These are phyloP conservation scores for Podarcis cretensis DNA, from an alignment of 2,113 vertebrate genomes.

Conservation along the genomic window DNA sequence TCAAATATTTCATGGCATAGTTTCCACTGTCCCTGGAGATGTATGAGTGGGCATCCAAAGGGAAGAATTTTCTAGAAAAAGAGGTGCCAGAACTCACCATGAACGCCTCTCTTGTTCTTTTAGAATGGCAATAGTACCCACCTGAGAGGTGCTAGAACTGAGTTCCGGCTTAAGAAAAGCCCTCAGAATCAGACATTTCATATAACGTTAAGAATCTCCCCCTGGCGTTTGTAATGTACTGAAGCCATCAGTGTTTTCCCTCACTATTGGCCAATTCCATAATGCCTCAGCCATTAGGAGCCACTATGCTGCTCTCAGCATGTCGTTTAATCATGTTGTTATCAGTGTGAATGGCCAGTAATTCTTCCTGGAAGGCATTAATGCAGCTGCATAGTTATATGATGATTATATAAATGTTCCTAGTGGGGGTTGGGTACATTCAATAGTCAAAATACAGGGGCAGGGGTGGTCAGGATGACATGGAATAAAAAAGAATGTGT, in stretches of 20 bases:
- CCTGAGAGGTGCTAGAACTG: too few relatives aligned
- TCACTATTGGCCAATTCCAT: neutral
- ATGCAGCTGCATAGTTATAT: neutral
- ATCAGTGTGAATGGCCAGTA: conserved; percentile 1
- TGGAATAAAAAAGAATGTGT: neutral
- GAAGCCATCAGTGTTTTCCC: neutral
- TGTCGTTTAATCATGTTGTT: neutral
- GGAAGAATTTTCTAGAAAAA: too few relatives aligned
- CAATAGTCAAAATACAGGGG: neutral
- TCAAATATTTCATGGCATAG: neutral
- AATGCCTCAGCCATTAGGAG: neutral
- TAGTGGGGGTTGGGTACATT: neutral
- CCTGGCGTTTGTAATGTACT: neutral
- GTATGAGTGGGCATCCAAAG: too few relatives aligned
- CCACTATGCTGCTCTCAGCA: neutral
- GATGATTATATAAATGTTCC: neutral
- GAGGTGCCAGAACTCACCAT: too few relatives aligned
- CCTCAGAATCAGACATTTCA: neutral
- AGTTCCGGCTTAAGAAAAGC: too few relatives aligned
- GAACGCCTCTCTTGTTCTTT: too few relatives aligned
- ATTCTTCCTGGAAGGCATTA: conserved; percentile 21
- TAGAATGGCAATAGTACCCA: too few relatives aligned
- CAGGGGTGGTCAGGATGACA: neutral
- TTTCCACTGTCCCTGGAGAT: neutral
- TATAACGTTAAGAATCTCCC: neutral